Evolutionary conservation across 2,888 invertebrate genomes (phyloP), one percentile per base, ranked within the genome.

Genomic region (Hirtodrosophila confusa): DNA sequence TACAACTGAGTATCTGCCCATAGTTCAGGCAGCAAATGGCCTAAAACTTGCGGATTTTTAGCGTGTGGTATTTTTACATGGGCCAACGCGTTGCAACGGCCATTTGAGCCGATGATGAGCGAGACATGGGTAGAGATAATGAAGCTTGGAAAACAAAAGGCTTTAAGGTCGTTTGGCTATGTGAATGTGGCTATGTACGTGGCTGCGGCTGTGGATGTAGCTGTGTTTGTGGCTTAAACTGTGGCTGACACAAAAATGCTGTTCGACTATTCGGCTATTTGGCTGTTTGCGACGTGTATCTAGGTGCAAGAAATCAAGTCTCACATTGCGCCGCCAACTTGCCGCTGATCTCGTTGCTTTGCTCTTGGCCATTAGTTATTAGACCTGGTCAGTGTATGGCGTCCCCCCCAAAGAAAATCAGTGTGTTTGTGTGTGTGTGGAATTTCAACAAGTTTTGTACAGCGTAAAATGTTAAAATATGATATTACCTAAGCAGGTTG

Each of bases 401-500:
- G 60, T 60, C 43, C 51, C 39, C 37, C n/a, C 7, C 9, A 50
- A 24, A 39, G n/a, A 40, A 40, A 17, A 50, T 40, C 24, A 40
- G 36, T 51, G 40, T 47, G 36, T 39, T 33, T 47, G 40, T 63
- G 53, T 63, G 53, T 36, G 56, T 67, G 67, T 65, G 79, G 76
- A 75, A 79, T 82, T 80, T 72, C 76, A 79, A 76, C 86, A 73
- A 83, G 86, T 79, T 86, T 83, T 62, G 60, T 57, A 56, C 64
- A 37, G 58, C 64, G 61, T 45, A 58, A 72, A 78, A 64, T 77
- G 78, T 84, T 86, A 78, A 82, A 86, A 84, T 84, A 82, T 86
- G 83, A 82, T 83, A 84, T 86, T 84, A 84, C 70, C 80, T 72
- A 80, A 86, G 82, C 84, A 83, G 80, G 82, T 83, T 86, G 86